Conservation (phyloP, 2,888 invertebrate species). For the Apotomis capreana region DNA sequence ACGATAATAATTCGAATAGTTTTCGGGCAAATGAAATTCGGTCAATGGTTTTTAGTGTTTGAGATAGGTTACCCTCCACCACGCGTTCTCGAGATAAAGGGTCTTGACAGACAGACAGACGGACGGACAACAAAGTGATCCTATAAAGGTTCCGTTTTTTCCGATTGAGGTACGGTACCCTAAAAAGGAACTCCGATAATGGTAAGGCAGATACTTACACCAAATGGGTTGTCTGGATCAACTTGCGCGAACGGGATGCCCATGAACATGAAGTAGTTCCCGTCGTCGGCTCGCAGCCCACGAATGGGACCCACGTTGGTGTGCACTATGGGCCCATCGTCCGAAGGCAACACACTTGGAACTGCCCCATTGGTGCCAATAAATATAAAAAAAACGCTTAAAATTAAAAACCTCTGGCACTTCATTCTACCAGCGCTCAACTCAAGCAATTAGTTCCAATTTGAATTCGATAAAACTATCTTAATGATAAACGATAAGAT, state of each 20-base stretch:
- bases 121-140: not conserved
- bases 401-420: not conserved
- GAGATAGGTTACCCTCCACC: too few relatives aligned
- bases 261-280: conserved; percentile 48
- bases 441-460: not conserved
- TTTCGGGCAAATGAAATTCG: too few relatives aligned
- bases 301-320: conserved; percentile 43
- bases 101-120: too few relatives aligned
- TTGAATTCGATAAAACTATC: not conserved
- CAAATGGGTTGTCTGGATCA: conserved; percentile 47
- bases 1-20: too few relatives aligned
- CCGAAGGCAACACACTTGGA: not conserved
- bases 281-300: conserved; percentile 42
- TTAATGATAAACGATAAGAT: not conserved
- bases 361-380: not conserved
- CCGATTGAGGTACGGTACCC: not conserved
- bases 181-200: not conserved
- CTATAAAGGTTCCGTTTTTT: not conserved
- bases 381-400: not conserved
- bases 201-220: conserved; percentile 44
- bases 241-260: conserved; percentile 51
- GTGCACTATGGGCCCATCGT: conserved; percentile 35
- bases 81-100: too few relatives aligned
- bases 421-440: not conserved
- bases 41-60: too few relatives aligned